Conservation (phyloP, 1,140 invertebrate species). For the Trichogramma pretiosum region DNA sequence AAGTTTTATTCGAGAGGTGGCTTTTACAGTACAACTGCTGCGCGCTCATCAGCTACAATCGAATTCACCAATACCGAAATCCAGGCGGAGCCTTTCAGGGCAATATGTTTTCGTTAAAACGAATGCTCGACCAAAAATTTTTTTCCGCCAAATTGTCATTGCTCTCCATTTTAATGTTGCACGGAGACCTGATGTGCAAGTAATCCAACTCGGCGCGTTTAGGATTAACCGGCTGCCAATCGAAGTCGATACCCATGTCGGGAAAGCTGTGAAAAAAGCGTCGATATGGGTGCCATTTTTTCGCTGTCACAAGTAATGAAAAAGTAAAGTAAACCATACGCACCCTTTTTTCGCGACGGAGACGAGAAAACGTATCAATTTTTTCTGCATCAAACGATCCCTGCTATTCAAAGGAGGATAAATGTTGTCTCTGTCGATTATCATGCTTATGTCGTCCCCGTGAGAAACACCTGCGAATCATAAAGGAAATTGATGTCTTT, state of each 20-base stretch:
- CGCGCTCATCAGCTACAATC: too few species aligned
- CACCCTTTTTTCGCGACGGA: slow-evolving; percentile 48
- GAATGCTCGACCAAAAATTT: slow-evolving; percentile 46
- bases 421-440: slow-evolving; percentile 27
- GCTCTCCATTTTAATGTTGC: slow-evolving; percentile 34
- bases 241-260: slow-evolving; percentile 17
- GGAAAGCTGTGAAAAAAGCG: slow-evolving; percentile 25
- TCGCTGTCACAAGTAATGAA: too few species aligned
- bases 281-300: too few species aligned
- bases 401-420: slow-evolving; percentile 26
- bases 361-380: slow-evolving; percentile 44
- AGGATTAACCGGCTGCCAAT: slow-evolving; percentile 26
- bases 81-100: too few species aligned
- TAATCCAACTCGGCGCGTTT: slow-evolving; percentile 36
- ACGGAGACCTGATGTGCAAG: slow-evolving; percentile 41
- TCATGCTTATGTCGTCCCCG: slow-evolving; percentile 41
- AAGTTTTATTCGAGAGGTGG: too few species aligned
- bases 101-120: too few species aligned
- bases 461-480: slow-evolving; percentile 48
- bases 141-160: slow-evolving; percentile 38
- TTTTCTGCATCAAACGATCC: slow-evolving; percentile 42
- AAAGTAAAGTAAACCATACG: too few species aligned
- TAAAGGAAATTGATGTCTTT: background rate
- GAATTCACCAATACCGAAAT: too few species aligned
- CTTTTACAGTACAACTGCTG: too few species aligned